Base-by-base conservation (phyloP, 2,888 invertebrate genomes). In the Tortricodes alternella region DNA sequence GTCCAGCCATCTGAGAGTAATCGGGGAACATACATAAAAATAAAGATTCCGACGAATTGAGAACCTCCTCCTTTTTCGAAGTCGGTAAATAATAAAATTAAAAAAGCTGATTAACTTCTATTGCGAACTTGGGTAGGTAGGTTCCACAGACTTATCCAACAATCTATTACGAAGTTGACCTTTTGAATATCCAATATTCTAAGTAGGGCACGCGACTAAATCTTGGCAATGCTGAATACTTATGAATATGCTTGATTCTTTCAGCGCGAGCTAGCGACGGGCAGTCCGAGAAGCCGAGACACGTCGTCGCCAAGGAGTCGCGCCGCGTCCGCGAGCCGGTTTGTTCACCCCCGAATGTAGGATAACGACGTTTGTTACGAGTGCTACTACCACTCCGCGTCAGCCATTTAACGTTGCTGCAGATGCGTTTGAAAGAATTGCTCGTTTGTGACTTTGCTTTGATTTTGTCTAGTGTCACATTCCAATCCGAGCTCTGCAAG, bases 281-380 rank as follows among this genome's bases (percentile, higher is more conserved):
- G n/a, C n/a, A n/a, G n/a, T n/a, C 34, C 43, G 39, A 44, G 32
- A 49, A 56, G 56, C 38, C 56, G n/a, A n/a, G n/a, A n/a, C n/a
- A 32, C 44, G 21, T 68, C 67, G 79, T 68, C 76, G 80, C 70
- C 84, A 67, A 34, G 60, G 70, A 74, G 81, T 75, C 82, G 77
- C 79, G 81, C 65, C 79, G 78, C 63, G 68, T 23, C 27, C 65
- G 65, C 75, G 70, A 70, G 73, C 60, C 65, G 78, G 86, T 86
- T 83, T 86, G 80, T 85, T 78, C 85, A 87, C 85, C 87, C 78
- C 83, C 63, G 83, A 85, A 85, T 81, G 73, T 87, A 80, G 85
- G 76, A 85, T 88, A 87, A 89, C 84, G 83, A 83, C 80, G 63
- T 78, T 80, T 79, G 79, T 82, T 82, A 85, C 83, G 80, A 84